A percentile compares a stretch with the other conserved stretches of the same genome.
phyloP scores from a whole-genome alignment of 2,797 vertebrate genomes.

The Ctenosaura bakeri region DNA sequence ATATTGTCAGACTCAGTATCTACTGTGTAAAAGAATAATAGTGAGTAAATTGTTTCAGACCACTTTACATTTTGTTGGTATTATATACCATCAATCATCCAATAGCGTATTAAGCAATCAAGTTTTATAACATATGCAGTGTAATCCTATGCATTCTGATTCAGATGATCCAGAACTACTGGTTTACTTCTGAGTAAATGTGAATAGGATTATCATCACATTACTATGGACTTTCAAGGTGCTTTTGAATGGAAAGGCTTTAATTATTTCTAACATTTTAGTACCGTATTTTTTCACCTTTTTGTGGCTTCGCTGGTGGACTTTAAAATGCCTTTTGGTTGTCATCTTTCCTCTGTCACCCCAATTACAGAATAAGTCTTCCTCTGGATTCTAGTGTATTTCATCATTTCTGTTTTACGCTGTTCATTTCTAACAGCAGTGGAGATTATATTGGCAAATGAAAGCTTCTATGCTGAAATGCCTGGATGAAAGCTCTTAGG shows the following conservation, averaged over 20 bases:
- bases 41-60: too few relatives aligned
- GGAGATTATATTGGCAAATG: not conserved
- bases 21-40: not conserved
- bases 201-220: not conserved
- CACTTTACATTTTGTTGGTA: too few relatives aligned
- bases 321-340: constrained; percentile 70
- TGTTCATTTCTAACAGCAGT: not conserved
- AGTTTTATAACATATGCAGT: not conserved
- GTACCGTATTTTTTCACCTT: constrained; percentile 51
- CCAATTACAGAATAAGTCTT: constrained; percentile 56
- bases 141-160: not conserved
- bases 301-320: constrained; percentile 52
- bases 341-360: constrained; percentile 53
- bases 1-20: not conserved
- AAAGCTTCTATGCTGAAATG: not conserved
- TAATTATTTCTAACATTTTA: constrained; percentile 48
- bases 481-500: not conserved
- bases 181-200: not conserved
- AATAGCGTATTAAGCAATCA: not conserved
- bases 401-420: constrained; percentile 25
- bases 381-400: constrained; percentile 48
- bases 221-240: not conserved
- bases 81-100: too few relatives aligned
- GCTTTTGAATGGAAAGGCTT: constrained; percentile 37
- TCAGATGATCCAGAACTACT: not conserved